These are phyloP conservation scores for Sebastes vulpes DNA, from an alignment of 2,797 vertebrate genomes.

Conservation along the genomic window DNA sequence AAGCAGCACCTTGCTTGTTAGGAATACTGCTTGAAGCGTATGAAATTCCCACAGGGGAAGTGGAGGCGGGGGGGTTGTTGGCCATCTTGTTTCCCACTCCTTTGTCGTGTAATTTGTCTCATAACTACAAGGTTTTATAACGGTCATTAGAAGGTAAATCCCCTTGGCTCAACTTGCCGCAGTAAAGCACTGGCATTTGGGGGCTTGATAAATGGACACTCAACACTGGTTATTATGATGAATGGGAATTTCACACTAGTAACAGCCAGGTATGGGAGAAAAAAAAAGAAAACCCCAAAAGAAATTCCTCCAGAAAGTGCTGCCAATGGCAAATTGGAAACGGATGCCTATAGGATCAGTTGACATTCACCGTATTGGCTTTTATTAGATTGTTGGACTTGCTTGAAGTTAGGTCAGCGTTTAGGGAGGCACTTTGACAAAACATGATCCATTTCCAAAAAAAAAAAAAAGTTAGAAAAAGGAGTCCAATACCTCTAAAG, in stretches of 20 bases:
- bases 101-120: conserved; percentile 71
- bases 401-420: conserved; percentile 40
- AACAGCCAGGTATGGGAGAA: conserved; percentile 63
- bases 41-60: background rate
- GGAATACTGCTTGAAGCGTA: conserved; percentile 14
- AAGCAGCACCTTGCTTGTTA: conserved; percentile 22
- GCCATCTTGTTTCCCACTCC: conserved; percentile 41
- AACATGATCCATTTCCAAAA: conserved; percentile 28
- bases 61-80: background rate
- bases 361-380: conserved; percentile 69
- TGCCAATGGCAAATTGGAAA: conserved; percentile 76
- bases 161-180: conserved; percentile 59
- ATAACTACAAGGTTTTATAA: conserved; percentile 67
- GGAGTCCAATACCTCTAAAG: conserved; percentile 19
- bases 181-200: conserved; percentile 58
- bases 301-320: conserved; percentile 70
- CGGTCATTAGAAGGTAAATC: conserved; percentile 70
- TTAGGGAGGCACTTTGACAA: background rate
- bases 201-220: conserved; percentile 85
- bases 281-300: conserved; percentile 24
- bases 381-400: conserved; percentile 61
- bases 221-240: conserved; percentile 86
- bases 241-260: conserved; percentile 83
- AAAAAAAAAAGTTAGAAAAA: conserved; percentile 38
- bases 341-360: conserved; percentile 60